Conservation (phyloP, 1,140 invertebrate genomes). For the Leguminivora glycinivorella region DNA sequence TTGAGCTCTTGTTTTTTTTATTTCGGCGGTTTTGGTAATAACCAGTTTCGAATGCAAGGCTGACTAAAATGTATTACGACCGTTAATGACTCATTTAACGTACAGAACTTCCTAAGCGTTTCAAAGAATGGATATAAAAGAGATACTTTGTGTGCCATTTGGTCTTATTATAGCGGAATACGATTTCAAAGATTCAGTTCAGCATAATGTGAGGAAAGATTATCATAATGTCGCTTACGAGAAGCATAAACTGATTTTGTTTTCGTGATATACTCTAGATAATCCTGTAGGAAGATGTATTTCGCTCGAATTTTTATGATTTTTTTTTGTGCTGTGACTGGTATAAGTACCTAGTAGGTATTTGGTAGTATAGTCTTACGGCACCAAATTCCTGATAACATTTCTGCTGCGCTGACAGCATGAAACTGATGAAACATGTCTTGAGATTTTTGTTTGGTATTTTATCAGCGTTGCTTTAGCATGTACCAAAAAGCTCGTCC, state of each 20-base stretch:
- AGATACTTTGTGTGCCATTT: background rate
- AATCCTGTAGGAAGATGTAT: background rate
- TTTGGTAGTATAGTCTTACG: too few species aligned
- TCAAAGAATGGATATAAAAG: background rate
- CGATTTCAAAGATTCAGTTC: background rate
- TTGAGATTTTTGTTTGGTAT: too few species aligned
- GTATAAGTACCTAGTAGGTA: too few species aligned
- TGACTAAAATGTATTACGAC: slow-evolving; percentile 6
- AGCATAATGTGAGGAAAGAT: background rate
- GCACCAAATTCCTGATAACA: too few species aligned
- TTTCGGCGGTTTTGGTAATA: background rate
- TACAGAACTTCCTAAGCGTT: background rate
- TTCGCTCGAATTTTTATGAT: background rate
- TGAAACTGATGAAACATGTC: too few species aligned
- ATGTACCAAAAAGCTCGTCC: background rate
- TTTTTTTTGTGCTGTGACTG: background rate
- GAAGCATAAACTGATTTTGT: background rate
- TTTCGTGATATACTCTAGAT: background rate
- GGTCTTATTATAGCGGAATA: background rate
- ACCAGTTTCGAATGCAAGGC: background rate
- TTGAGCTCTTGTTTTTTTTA: background rate
- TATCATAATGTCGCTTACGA: background rate
- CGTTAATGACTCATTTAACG: slow-evolving; percentile 21
- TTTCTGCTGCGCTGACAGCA: too few species aligned
- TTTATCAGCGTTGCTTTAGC: too few species aligned